These are phyloP conservation scores for Caenorhabditis remanei DNA, from an alignment of 1,140 invertebrate genomes.

Conservation along the genomic window DNA sequence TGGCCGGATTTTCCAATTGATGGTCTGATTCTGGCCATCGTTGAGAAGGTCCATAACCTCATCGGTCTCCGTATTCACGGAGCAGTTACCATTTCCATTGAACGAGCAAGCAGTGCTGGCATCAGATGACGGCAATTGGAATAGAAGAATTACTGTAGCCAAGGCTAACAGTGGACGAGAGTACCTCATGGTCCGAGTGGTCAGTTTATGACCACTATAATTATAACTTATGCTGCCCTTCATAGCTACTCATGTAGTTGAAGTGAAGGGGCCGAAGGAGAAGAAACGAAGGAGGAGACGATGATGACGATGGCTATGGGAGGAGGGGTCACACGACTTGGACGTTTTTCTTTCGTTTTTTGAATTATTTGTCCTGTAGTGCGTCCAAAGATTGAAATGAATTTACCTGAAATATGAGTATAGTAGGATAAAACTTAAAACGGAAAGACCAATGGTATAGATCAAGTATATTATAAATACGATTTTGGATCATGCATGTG, in stretches of 20 bases:
- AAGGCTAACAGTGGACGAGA: background rate
- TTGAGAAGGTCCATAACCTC: background rate
- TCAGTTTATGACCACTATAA: background rate
- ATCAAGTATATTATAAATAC: too few relatives aligned
- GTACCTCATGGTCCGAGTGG: background rate
- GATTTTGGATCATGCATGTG: background rate
- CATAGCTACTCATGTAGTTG: constrained; percentile 26
- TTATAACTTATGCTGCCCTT: constrained; percentile 1
- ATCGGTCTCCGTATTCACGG: background rate
- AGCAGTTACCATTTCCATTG: constrained; percentile 9
- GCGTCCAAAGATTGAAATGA: too few relatives aligned
- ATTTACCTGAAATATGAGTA: background rate
- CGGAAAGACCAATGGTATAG: too few relatives aligned
- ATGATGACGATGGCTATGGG: background rate
- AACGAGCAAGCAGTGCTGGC: background rate
- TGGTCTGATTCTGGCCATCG: background rate
- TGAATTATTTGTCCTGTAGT: background rate
- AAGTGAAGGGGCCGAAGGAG: constrained; percentile 16
- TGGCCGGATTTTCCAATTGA: constrained; percentile 25
- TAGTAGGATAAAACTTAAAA: too few relatives aligned
- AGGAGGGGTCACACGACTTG: constrained; percentile 27
- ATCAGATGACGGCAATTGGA: background rate
- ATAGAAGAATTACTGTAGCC: background rate
- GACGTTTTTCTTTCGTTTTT: constrained; percentile 6
- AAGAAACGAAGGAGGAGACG: background rate